Percentiles rank a stretch among this genome's conserved stretches.
These are phyloP conservation scores for Zaprionus taronus DNA, from an alignment of 1,140 invertebrate genomes.

Conservation along the genomic window DNA sequence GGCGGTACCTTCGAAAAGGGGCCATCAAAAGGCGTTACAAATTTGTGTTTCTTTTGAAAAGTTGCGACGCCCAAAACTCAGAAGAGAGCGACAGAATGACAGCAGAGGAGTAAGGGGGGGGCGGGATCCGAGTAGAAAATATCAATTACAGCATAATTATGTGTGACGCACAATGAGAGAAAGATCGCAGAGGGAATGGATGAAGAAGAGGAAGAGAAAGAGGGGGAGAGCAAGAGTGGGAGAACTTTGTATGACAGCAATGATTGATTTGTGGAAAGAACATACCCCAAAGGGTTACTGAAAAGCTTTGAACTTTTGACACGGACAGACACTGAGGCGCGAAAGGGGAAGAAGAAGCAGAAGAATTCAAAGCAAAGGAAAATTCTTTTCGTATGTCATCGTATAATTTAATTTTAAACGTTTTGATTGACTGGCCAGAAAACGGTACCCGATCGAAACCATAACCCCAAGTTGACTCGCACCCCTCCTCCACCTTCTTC, in stretches of 20 bases:
- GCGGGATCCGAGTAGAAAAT: slow-evolving; percentile 52
- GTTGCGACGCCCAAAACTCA: slow-evolving; percentile 60
- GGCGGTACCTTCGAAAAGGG: slow-evolving; percentile 54
- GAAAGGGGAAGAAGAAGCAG: not conserved
- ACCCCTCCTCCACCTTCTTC: not conserved
- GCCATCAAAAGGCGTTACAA: slow-evolving; percentile 80
- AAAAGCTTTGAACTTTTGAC: slow-evolving; percentile 57
- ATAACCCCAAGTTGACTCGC: not conserved
- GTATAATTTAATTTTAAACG: slow-evolving; percentile 79
- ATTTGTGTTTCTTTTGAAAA: slow-evolving; percentile 81
- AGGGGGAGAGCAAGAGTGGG: not conserved
- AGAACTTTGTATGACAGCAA: slow-evolving; percentile 63
- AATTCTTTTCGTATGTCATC: slow-evolving; percentile 79
- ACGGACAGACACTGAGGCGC: slow-evolving; percentile 5
- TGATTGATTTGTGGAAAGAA: slow-evolving; percentile 75
- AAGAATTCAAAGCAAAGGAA: slow-evolving; percentile 27
- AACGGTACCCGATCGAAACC: slow-evolving; percentile 57
- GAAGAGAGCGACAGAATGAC: slow-evolving; percentile 31
- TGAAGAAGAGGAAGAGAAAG: not conserved
- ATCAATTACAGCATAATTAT: slow-evolving; percentile 83
- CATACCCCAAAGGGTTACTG: slow-evolving; percentile 3
- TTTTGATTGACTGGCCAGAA: slow-evolving; percentile 60
- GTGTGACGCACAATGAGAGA: slow-evolving; percentile 68
- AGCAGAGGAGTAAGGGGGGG: not conserved
- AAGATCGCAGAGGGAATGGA: slow-evolving; percentile 15